Conservation (phyloP, 2,888 invertebrate species). For the Neoscelio sp. region DNA sequence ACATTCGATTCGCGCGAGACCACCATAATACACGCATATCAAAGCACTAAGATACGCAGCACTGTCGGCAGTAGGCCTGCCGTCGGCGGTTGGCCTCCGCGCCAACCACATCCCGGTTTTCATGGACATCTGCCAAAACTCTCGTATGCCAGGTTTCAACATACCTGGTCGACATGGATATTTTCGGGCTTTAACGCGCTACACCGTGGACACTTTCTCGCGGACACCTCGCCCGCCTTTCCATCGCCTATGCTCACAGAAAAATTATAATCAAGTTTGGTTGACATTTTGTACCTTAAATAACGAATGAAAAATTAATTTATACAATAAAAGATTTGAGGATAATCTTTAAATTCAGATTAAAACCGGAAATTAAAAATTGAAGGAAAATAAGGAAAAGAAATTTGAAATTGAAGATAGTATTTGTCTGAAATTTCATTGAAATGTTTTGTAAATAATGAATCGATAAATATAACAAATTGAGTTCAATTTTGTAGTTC, state of each 20-base stretch:
- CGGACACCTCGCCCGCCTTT: constrained; percentile 52
- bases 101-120: constrained; percentile 72
- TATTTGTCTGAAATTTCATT: constrained; percentile 36
- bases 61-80: constrained; percentile 60
- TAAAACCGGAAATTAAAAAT: too few species aligned
- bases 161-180: constrained; percentile 82
- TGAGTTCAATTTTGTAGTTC: background rate
- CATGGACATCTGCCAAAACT: constrained; percentile 80
- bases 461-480: background rate
- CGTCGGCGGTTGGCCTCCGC: constrained; percentile 68
- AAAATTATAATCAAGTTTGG: constrained; percentile 37
- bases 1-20: constrained; percentile 34
- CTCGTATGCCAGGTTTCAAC: constrained; percentile 82
- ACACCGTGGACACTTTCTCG: constrained; percentile 66
- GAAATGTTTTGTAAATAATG: too few species aligned
- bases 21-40: constrained; percentile 46
- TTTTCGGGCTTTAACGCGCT: constrained; percentile 80
- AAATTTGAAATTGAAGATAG: too few species aligned
- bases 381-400: too few species aligned
- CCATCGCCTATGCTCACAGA: constrained; percentile 38
- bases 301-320: too few species aligned
- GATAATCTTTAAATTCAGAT: too few species aligned
- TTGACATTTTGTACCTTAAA: constrained; percentile 15
- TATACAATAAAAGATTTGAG: too few species aligned
- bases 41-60: constrained; percentile 42